Conservation (phyloP, 35 echinoderm and acorn worm species). For the Ptychodera flava region DNA sequence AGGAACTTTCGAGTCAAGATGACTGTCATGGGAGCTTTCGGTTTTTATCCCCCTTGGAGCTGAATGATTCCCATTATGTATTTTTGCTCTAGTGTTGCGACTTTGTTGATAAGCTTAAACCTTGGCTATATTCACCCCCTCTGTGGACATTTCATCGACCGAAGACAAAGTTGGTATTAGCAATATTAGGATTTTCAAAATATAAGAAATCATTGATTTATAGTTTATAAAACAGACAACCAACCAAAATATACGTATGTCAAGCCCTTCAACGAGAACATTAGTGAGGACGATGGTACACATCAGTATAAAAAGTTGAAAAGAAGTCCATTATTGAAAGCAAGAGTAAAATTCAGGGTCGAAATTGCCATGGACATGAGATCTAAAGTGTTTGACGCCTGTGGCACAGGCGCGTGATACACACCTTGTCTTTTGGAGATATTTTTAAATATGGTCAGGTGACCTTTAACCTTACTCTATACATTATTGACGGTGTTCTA, state of each 20-base stretch:
- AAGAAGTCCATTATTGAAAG: background rate
- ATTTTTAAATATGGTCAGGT: background rate
- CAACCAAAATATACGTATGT: no score
- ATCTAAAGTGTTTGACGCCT: background rate
- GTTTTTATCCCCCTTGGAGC: background rate
- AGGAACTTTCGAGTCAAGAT: no score
- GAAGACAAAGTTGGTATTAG: no score
- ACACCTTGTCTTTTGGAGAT: no score
- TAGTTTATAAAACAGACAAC: no score
- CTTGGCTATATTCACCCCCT: background rate
- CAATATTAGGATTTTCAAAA: no score
- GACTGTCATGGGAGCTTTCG: no score
- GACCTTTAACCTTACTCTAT: background rate
- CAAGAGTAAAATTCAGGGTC: background rate
- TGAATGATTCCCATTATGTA: background rate
- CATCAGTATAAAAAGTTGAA: no score
- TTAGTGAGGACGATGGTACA: no score
- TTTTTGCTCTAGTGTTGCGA: background rate
- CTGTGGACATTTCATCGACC: background rate
- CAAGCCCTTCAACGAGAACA: no score
- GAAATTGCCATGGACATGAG: background rate
- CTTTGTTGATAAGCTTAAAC: background rate
- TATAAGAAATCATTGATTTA: no score
- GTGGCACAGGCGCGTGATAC: no score
- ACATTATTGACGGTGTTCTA: background rate